Percentiles rank a stretch among this genome's conserved stretches.
Evolutionary conservation across 2,888 invertebrate species (phyloP).

Genomic region (Rhagium mordax): DNA sequence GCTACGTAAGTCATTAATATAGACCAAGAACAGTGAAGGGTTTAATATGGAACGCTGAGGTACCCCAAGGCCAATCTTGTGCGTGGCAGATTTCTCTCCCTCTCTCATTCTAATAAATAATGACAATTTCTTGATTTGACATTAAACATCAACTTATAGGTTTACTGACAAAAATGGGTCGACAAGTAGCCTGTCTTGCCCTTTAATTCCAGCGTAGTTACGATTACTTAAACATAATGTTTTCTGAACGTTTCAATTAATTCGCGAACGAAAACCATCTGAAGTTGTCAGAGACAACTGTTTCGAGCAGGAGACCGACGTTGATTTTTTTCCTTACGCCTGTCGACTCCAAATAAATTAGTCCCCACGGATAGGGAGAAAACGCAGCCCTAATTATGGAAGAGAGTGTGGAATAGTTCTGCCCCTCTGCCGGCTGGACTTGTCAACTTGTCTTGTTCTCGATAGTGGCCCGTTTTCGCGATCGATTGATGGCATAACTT

Average conservation of each 20-base stretch:
- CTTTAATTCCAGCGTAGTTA: neutral
- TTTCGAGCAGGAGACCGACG: conserved; percentile 24
- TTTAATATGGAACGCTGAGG: no score
- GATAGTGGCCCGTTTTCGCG: neutral
- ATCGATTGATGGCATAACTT: neutral
- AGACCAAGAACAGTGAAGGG: no score
- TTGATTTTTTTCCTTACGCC: conserved; percentile 40
- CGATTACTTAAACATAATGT: conserved; percentile 6
- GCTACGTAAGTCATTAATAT: no score
- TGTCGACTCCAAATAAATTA: conserved; percentile 48
- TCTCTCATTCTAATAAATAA: no score
- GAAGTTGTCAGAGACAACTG: conserved; percentile 34
- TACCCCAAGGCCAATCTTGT: no score
- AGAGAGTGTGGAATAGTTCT: neutral
- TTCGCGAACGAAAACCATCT: conserved; percentile 21
- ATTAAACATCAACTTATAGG: no score
- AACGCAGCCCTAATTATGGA: conserved; percentile 35
- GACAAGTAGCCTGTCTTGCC: no score
- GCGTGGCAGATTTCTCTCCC: no score
- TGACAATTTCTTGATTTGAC: no score
- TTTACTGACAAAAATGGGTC: no score
- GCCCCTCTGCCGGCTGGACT: neutral
- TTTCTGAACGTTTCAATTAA: conserved; percentile 19
- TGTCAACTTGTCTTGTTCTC: conserved; percentile 7
- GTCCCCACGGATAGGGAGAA: conserved; percentile 31